Percentiles rank a stretch among this genome's conserved stretches.
phyloP scores from a whole-genome alignment of 2,797 vertebrate species.

The Okamejei kenojei region DNA sequence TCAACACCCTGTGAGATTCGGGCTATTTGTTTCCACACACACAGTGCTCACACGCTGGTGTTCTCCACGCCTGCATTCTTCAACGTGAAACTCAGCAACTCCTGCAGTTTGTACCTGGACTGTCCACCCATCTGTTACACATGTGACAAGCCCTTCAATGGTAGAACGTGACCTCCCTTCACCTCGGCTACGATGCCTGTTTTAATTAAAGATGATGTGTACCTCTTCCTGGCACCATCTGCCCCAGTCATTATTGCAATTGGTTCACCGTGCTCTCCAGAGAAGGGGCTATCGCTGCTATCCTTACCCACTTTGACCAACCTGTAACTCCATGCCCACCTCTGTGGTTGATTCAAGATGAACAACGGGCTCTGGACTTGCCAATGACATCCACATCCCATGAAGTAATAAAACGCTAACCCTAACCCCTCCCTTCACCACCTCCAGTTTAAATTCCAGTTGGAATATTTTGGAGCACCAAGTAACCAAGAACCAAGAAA shows the following conservation, averaged over 20 bases:
- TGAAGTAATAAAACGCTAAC: too few relatives aligned
- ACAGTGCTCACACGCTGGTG: neutral
- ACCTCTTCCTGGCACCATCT: neutral
- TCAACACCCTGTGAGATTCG: neutral
- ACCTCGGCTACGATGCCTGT: neutral
- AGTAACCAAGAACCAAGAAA: too few relatives aligned
- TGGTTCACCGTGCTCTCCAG: too few relatives aligned
- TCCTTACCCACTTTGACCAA: too few relatives aligned
- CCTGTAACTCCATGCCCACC: too few relatives aligned
- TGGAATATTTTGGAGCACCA: too few relatives aligned
- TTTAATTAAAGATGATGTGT: neutral
- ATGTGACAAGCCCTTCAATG: neutral
- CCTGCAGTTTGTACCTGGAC: neutral
- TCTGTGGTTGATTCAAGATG: too few relatives aligned
- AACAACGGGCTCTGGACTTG: too few relatives aligned
- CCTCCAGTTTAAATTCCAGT: too few relatives aligned
- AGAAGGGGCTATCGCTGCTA: too few relatives aligned
- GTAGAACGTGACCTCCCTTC: neutral
- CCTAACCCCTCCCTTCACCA: too few relatives aligned
- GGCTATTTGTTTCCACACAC: neutral
- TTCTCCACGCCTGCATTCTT: neutral
- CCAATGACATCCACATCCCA: too few relatives aligned
- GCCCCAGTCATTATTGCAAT: neutral
- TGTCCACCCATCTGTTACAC: neutral
- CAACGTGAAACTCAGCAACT: neutral